Base-by-base conservation (phyloP, 2,888 invertebrate genomes). In the Acleris cristana region DNA sequence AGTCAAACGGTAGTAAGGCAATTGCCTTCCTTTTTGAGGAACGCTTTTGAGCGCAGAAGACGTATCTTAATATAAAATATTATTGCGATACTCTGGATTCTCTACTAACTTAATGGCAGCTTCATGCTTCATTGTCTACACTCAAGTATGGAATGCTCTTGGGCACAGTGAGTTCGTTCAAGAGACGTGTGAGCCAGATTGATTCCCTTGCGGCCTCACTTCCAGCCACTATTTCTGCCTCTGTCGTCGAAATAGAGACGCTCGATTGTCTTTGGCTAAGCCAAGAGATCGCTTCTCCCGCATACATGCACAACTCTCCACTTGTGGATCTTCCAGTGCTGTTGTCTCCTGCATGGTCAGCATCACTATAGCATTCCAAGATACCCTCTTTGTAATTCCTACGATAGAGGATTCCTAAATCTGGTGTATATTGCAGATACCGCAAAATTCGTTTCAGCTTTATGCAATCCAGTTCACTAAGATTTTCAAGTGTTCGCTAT, bases 111-210 rank as follows among this genome's bases (percentile, higher is more conserved):
- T 12, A 7, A 53, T n/a, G 3, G 53, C 53, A n/a, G 53, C 53
- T 30, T 53, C 53, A 26, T 53, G 53, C 53, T 30, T 53, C 53
- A 26, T 53, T 53, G n/a, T 53, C 53, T 7, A 52, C 51, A 7
- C 10, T 19, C 19, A 52, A 21, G 21, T 12, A 21, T 21, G 51
- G 51, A 2, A 14, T 52, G 10, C 10, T 7, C 19, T 52, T 18
- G 19, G 3, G 26, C 7, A 26, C 2, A 2, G 26, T 26, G 26
- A 26, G 5, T 26, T 26, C 26, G 7, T 7, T 26, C 3, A 26
- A 7, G 26, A 30, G 30, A 8, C 30, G 30, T 8, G 30, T 30
- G 0, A 12, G 14, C 52, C 52, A 52, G 12, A 52, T 21, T 6
- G 14, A 3, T 23, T 52, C 52, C 6, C n/a, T n/a, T n/a, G n/a